Evolutionary conservation across 2,797 vertebrate genomes (phyloP).

Genomic region (Hoplostethus mediterraneus): DNA sequence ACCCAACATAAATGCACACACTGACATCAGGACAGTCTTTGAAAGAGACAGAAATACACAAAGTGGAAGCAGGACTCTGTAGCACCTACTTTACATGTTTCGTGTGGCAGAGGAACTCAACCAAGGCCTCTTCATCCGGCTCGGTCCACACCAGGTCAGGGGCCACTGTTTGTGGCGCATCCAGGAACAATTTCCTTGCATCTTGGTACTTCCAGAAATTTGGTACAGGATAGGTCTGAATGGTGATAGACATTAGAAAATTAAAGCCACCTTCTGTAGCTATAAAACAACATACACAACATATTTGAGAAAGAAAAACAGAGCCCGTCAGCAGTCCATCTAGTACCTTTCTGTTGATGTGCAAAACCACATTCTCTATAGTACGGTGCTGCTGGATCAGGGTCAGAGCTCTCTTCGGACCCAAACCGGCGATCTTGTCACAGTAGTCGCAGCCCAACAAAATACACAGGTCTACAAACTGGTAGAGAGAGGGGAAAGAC

Average conservation of each 20-base stretch:
- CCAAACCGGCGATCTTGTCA: slow-evolving; percentile 84
- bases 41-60: background rate
- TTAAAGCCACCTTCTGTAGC: background rate
- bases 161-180: slow-evolving; percentile 35
- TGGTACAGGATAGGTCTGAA: slow-evolving; percentile 81
- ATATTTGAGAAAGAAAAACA: background rate
- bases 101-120: slow-evolving; percentile 77
- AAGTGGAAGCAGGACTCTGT: background rate
- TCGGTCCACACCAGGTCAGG: slow-evolving; percentile 80
- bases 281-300: background rate
- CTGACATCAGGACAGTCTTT: background rate
- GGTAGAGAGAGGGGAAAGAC: slow-evolving; percentile 11
- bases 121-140: slow-evolving; percentile 84
- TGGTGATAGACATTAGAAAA: background rate
- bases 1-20: background rate
- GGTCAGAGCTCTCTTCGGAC: slow-evolving; percentile 83
- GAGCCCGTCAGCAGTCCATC: background rate
- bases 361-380: slow-evolving; percentile 83
- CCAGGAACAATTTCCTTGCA: slow-evolving; percentile 83
- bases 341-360: slow-evolving; percentile 82
- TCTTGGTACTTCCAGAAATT: slow-evolving; percentile 80
- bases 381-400: slow-evolving; percentile 84
- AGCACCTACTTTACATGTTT: slow-evolving; percentile 77
- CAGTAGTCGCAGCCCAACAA: slow-evolving; percentile 90
- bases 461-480: slow-evolving; percentile 92